phyloP scores from a whole-genome alignment of 2,888 invertebrate species.

The Dryadula phaetusa region DNA sequence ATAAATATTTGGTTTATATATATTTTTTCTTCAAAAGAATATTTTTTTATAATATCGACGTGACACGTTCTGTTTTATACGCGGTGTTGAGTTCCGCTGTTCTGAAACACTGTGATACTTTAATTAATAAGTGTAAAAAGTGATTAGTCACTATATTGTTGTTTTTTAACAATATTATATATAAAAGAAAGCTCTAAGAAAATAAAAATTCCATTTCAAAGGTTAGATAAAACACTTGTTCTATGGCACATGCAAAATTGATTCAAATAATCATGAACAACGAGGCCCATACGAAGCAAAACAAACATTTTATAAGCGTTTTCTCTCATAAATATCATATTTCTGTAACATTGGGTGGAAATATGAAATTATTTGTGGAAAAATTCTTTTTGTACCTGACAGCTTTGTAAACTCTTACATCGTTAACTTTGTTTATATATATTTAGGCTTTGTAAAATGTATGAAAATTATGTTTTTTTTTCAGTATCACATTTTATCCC shows the following conservation, averaged over 20 bases:
- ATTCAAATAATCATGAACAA: constrained; percentile 3
- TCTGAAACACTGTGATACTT: no score
- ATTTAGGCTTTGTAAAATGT: not conserved
- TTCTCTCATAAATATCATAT: constrained; percentile 11
- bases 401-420: constrained; percentile 19
- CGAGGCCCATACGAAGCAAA: constrained; percentile 13
- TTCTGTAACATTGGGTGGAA: constrained; percentile 14
- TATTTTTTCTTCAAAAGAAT: not conserved
- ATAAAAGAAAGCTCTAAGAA: not conserved
- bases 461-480: no score
- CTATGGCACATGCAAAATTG: constrained; percentile 9
- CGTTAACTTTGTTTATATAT: constrained; percentile 18
- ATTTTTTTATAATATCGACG: no score
- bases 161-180: no score
- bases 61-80: no score
- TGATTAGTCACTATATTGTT: no score
- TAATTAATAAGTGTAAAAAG: no score
- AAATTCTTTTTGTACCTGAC: constrained; percentile 14
- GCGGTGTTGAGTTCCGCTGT: no score
- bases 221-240: not conserved
- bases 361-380: constrained; percentile 15
- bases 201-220: not conserved
- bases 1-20: constrained; percentile 14
- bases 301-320: constrained; percentile 15
- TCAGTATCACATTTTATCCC: no score